Evolutionary conservation across 1,140 invertebrate genomes (phyloP), one percentile per base, ranked within the genome.

Genomic region (Dreissena polymorpha): DNA sequence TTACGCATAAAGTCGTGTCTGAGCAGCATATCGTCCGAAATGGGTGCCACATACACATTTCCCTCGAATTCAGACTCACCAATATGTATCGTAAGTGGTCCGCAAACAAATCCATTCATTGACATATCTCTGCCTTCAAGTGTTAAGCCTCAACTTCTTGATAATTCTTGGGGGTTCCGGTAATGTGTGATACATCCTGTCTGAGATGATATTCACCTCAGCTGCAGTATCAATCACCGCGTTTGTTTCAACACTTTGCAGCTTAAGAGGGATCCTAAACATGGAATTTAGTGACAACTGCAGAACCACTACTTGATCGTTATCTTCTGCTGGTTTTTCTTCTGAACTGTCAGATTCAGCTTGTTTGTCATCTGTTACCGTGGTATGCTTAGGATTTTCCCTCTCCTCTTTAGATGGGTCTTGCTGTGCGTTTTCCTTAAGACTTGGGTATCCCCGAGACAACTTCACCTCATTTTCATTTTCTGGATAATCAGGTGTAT

Each of bases 81-180:
- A 7, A 65, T 75, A 0, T 14, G 6, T 6, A 72, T 53, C 2
- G 21, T 10, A 25, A 72, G 60, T n/a, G 70, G 51, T 23, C 73
- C 23, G 73, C 73, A n/a, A 0, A 75, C 25, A 49, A 63, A 64
- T 5, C 73, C 73, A 50, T 63, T 75, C 73, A 75, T 75, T 13
- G 23, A n/a, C 13, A 65, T 10, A 12, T 75, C 14, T 27, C 55
- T 63, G 0, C 70, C 51, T n/a, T 50, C 70, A n/a, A 0, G 70
- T 72, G n/a, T 55, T 16, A 13, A 55, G 8, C 50, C 60, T 53
- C 5, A 72, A 50, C 49, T 71, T n/a, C 69, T n/a, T 71, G 18
- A 71, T 6, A 3, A 13, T 71, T 21, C n/a, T 71, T 5, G 69
- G 69, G 18, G 12, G 16, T n/a, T 49, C n/a, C 14, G 3, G 1